These are phyloP conservation scores for Iphiclides podalirius DNA, from an alignment of 2,888 invertebrate genomes.

Conservation along the genomic window DNA sequence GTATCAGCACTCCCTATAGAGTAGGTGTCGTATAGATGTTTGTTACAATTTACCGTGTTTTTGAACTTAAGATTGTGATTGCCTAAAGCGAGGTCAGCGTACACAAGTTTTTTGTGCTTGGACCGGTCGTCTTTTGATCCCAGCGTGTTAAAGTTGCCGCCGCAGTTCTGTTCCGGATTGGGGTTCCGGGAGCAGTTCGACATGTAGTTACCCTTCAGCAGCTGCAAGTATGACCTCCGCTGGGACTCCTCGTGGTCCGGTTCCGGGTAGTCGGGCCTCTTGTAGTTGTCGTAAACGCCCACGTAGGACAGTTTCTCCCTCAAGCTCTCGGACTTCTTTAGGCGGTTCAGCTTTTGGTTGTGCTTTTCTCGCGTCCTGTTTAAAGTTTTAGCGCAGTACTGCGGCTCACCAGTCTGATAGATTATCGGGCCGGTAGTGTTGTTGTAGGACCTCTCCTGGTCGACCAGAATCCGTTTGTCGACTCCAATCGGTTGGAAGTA, in stretches of 20 bases:
- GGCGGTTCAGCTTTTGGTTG: constrained; percentile 65
- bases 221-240: constrained; percentile 67
- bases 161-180: constrained; percentile 57
- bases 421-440: constrained; percentile 72
- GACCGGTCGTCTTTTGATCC: constrained; percentile 67
- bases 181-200: constrained; percentile 71
- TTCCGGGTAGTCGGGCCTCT: constrained; percentile 71
- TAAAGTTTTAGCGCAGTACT: constrained; percentile 72
- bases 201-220: constrained; percentile 74
- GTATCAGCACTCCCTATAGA: constrained; percentile 64
- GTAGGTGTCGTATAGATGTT: constrained; percentile 77
- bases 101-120: constrained; percentile 75
- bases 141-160: constrained; percentile 56
- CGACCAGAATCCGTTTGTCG: constrained; percentile 77
- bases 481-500: constrained; percentile 83
- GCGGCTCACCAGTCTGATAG: constrained; percentile 64
- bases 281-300: constrained; percentile 71
- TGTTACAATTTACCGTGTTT: constrained; percentile 79
- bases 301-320: constrained; percentile 74
- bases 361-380: constrained; percentile 72
- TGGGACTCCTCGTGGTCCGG: constrained; percentile 68
- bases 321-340: constrained; percentile 75
- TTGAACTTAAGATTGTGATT: constrained; percentile 80
- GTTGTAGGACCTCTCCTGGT: constrained; percentile 67
- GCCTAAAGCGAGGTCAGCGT: constrained; percentile 77